phyloP scores from a whole-genome alignment of 2,113 vertebrate species.

The Salvelinus namaycush region DNA sequence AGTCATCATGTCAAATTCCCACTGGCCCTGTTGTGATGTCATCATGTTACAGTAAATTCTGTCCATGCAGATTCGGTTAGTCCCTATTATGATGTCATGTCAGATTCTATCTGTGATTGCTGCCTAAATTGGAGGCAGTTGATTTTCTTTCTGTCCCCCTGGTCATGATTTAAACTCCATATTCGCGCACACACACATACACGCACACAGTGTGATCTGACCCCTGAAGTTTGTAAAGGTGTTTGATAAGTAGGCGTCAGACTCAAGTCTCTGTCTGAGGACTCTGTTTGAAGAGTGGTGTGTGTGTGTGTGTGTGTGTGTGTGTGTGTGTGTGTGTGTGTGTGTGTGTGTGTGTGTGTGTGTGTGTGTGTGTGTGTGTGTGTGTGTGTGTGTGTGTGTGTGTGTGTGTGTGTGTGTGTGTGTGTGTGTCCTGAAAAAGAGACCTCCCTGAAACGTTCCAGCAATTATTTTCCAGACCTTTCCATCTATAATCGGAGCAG shows the following conservation, averaged over 20 bases:
- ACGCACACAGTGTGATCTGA: too few species aligned
- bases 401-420: constrained; percentile 8
- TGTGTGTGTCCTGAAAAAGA: too few species aligned
- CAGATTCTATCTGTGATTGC: too few species aligned
- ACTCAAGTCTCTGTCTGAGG: background rate
- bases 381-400: constrained; percentile 16
- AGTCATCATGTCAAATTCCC: too few species aligned
- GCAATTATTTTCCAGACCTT: too few species aligned
- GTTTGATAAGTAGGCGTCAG: constrained; percentile 1
- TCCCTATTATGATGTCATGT: too few species aligned
- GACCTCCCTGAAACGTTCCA: too few species aligned
- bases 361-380: constrained; percentile 13
- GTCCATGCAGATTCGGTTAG: too few species aligned
- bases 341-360: background rate
- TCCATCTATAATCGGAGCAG: too few species aligned
- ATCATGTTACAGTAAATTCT: too few species aligned
- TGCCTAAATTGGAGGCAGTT: too few species aligned
- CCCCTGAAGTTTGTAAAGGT: background rate
- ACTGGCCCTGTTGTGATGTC: background rate
- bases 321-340: constrained; percentile 1
- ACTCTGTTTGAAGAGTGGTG: background rate
- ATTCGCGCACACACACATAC: background rate
- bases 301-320: constrained; percentile 4
- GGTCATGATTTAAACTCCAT: background rate
- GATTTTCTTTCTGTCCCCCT: too few species aligned